Evolutionary conservation across 2,888 invertebrate genomes (phyloP), one percentile per base, ranked within the genome.

Genomic region (Sinohyriopsis cumingii): DNA sequence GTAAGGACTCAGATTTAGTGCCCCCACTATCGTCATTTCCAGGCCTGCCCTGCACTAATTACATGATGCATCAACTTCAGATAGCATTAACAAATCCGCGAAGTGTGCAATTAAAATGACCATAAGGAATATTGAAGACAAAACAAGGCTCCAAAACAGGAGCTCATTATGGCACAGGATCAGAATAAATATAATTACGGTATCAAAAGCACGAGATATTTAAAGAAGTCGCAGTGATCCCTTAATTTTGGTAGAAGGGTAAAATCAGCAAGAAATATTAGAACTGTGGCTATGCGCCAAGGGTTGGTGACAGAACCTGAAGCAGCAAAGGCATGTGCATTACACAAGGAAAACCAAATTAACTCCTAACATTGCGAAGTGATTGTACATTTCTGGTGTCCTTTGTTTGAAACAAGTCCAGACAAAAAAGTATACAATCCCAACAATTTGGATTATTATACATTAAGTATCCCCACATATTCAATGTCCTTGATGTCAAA

Each of bases 381-480:
- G 9, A 22, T 71, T 25, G 67, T 67, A 24, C 28, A 28, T 28
- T 28, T 28, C 5, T 28, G 5, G 28, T 64, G 61, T 45, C 67
- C 67, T 28, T 67, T 64, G 64, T 45, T 64, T 5, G 71, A 64
- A 45, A 67, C 67, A 54, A 64, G 55, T 19, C 71, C 71, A n/a
- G 71, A 71, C 54, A 53, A 73, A 22, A 76, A 73, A 28, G 72
- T 73, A 9, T 73, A 73, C 57, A 59, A 69, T 53, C 66, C 72
- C 22, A 19, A 53, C 20, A 59, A 55, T 45, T 57, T 70, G 66
- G 66, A 3, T 55, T 70, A 12, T 22, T 70, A 18, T 66, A 70
- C 25, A 70, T 66, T 20, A 69, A 70, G 33, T 71, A 67, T 33
- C 65, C 61, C 3, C 56, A 65, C 25, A 57, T 64, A 19, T 63